Percentiles rank a stretch among this genome's conserved stretches.
Conservation (phyloP, 1,140 invertebrate species). For the Anoplophora glabripennis region DNA sequence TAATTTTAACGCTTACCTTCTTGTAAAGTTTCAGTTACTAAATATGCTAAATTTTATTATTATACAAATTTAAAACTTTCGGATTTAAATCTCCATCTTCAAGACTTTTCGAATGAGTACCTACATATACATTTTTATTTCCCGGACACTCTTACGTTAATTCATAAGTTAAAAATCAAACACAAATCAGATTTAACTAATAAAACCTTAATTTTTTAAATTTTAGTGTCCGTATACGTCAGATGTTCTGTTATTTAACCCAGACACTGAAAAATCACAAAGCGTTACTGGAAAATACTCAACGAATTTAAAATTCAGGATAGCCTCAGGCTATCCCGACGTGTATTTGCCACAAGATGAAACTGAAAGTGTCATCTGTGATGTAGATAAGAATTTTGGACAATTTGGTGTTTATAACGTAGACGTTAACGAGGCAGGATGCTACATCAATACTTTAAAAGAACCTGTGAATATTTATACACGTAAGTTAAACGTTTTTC, state of each 20-base stretch:
- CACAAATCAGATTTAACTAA: no score
- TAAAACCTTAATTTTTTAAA: not conserved
- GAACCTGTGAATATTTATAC: constrained; percentile 70
- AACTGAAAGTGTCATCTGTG: constrained; percentile 50
- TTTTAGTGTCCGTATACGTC: constrained; percentile 33
- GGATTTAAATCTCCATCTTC: no score
- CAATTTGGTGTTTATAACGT: constrained; percentile 75
- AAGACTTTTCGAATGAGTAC: no score
- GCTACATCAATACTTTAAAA: constrained; percentile 55
- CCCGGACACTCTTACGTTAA: no score
- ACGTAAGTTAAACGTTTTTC: constrained; percentile 54
- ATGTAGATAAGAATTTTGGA: constrained; percentile 58
- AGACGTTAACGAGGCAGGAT: constrained; percentile 54
- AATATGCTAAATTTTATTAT: no score
- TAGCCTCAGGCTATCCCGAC: constrained; percentile 12
- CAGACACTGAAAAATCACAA: constrained; percentile 2
- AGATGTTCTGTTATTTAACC: constrained; percentile 8
- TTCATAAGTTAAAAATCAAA: no score
- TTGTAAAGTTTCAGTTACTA: no score
- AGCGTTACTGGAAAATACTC: constrained; percentile 9
- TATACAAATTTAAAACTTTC: no score
- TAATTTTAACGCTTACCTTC: no score
- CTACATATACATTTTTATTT: no score
- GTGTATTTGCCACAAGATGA: constrained; percentile 26
- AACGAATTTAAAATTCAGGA: constrained; percentile 20